phyloP scores from a whole-genome alignment of 2,888 invertebrate genomes.

The Aethes cnicana region DNA sequence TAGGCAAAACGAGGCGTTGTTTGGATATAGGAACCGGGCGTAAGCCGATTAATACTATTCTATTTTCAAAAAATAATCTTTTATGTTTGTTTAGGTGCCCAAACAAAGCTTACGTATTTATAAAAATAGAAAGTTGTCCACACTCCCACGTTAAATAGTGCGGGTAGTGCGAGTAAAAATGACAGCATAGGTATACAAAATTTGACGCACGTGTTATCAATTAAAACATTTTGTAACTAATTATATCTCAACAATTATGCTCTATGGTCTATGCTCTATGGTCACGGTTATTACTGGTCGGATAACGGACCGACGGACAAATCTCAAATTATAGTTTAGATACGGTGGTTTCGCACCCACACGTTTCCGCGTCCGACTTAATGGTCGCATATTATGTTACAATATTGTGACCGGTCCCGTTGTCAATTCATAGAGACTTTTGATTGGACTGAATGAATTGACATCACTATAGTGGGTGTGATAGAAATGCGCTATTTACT shows the following conservation, averaged over 20 bases:
- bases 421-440: constrained; percentile 42
- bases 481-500: too few species aligned
- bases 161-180: constrained; percentile 44
- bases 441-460: constrained; percentile 61
- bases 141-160: constrained; percentile 50
- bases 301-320: constrained; percentile 68
- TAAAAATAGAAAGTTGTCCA: constrained; percentile 61
- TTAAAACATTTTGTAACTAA: constrained; percentile 72
- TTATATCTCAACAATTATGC: constrained; percentile 66
- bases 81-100: constrained; percentile 26
- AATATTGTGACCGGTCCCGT: constrained; percentile 65
- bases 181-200: constrained; percentile 45
- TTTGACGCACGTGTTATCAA: constrained; percentile 75
- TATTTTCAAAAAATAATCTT: constrained; percentile 13
- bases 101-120: constrained; percentile 30
- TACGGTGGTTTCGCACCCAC: constrained; percentile 81
- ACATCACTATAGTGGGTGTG: constrained; percentile 56
- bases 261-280: too few species aligned
- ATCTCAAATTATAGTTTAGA: constrained; percentile 79
- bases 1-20: too few species aligned
- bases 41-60: constrained; percentile 22
- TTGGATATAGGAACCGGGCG: neutral
- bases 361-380: constrained; percentile 77
- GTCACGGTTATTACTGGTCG: constrained; percentile 67
- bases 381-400: constrained; percentile 78